Base-by-base conservation (phyloP, 2,113 vertebrate species). In the Paramisgurnus dabryanus region DNA sequence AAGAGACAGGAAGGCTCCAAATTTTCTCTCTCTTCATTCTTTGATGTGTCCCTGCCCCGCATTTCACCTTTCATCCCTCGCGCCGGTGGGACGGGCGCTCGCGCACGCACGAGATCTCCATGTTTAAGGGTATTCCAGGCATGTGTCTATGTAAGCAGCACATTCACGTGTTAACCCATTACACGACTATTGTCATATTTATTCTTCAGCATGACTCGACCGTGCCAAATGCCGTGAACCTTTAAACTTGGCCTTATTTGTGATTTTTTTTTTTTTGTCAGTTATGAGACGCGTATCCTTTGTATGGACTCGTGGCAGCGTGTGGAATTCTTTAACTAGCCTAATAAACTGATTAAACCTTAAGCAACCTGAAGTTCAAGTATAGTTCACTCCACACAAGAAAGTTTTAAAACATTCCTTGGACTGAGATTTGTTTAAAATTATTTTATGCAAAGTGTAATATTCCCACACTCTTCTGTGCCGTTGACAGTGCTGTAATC, bases 321-420 rank as follows among this genome's bases (percentile, higher is more conserved):
- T 80, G 69, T 78, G 53, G 85, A 84, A 83, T 84, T 50, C 70
- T 86, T 83, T 8, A 66, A 72, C 8, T 39, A 75, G 34, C 58
- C 73, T 65, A 34, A 66, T 76, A 79, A 57, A 79, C 55, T 53
- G 63, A 68, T 75, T 64, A 68, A 64, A 39, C 65, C 80, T 58
- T 18, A 60, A 45, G 45, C 81, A 86, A 87, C 85, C 68, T 82
- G 85, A 91, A 91, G 91, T 92, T 91, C 89, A 92, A 91, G 89
- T 87, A 85, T 87, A 90, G 82, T 85, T 87, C 83, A 22, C 22
- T 22, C 22, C 22, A 85, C 50, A 8, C 53, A 66, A 60, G 79
- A 71, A 80, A 22, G 8, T 15, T 45, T 49, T 34, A 34, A 34
- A 34, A 34, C 27, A 34, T 34, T 34, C 27, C 27, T 34, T 34